These are phyloP conservation scores for Mormoops blainvillei DNA, from an alignment of 2,113 vertebrate species.

Conservation along the genomic window DNA sequence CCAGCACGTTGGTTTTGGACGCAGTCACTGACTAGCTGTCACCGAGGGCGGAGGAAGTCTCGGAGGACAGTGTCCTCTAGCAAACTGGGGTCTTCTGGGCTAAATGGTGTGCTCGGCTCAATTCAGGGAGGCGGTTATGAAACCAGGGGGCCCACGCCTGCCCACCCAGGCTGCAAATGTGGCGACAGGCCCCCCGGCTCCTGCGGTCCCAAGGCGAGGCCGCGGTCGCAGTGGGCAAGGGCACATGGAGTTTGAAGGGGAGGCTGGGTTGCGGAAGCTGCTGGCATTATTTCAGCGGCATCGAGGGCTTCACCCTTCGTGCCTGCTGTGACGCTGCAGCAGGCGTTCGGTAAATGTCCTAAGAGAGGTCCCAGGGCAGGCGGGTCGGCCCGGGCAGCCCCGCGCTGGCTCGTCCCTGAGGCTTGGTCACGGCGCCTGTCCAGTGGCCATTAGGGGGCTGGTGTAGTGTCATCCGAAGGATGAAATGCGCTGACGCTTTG, in stretches of 20 bases:
- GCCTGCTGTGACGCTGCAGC: neutral
- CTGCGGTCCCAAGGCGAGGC: neutral
- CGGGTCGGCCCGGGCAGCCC: fast-evolving
- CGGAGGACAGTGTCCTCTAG: neutral
- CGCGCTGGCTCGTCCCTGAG: fast-evolving
- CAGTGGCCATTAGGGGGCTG: no score
- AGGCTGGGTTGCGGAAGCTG: neutral
- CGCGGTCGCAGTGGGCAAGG: no score
- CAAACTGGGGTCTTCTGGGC: neutral
- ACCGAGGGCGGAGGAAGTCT: neutral
- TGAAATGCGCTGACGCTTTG: no score
- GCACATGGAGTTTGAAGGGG: neutral
- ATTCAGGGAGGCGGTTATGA: neutral
- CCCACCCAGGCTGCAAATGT: fast-evolving
- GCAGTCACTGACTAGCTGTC: neutral
- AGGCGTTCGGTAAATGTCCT: neutral
- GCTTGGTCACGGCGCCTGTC: fast-evolving
- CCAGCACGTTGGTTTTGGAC: neutral
- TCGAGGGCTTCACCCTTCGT: neutral
- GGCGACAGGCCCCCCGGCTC: fast-evolving
- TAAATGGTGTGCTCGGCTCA: neutral
- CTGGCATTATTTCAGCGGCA: neutral
- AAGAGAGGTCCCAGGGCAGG: neutral
- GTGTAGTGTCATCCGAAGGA: no score
- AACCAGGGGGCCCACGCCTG: no score